Base-by-base conservation (phyloP, 2,888 invertebrate species). In the Xanthia icteritia region DNA sequence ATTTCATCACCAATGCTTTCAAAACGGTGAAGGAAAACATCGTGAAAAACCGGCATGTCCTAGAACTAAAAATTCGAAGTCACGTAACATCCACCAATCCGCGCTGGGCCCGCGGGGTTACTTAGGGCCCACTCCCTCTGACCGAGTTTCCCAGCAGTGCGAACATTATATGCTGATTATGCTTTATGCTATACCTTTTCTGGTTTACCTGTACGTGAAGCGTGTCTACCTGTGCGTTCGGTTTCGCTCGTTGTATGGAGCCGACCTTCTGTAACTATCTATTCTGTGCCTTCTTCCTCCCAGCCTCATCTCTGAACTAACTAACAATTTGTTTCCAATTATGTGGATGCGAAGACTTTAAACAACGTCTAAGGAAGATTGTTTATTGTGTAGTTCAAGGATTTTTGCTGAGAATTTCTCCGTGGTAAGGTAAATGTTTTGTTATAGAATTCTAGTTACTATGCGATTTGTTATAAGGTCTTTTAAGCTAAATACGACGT, bases 321-420 rank as follows among this genome's bases (percentile, higher is more conserved):
- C 61, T 76, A 84, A 83, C 85, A 84, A 83, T 83, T 83, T 84
- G 83, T 83, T 84, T 70, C 69, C 76, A 83, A 83, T 83, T 81
- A 83, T 76, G 61, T 64, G 76, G 74, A 80, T 75, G 75, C 68
- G 65, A 64, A 61, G 80, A 45, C 64, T 82, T 71, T 73, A 82
- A 73, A 84, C 82, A 84, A 71, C 11, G 45, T 71, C 61, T 65
- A 39, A 36, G 54, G 36, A 45, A 15, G 9, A 69, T 61, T 65
- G 73, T 72, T 56, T 74, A 15, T 58, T 74, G 36, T 70, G n/a
- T 31, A 39, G 36, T 70, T 56, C 20, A 51, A 73, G 68, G 65
- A 74, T 79, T 39, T 66, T 73, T 36, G 31, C 15, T 20, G 13
- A 13, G n/a, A 13, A 54, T 27, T 17, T 5, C 42, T 58, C n/a